Evolutionary conservation across 2,797 vertebrate genomes (phyloP).

Genomic region (Apodemus agrarius): DNA sequence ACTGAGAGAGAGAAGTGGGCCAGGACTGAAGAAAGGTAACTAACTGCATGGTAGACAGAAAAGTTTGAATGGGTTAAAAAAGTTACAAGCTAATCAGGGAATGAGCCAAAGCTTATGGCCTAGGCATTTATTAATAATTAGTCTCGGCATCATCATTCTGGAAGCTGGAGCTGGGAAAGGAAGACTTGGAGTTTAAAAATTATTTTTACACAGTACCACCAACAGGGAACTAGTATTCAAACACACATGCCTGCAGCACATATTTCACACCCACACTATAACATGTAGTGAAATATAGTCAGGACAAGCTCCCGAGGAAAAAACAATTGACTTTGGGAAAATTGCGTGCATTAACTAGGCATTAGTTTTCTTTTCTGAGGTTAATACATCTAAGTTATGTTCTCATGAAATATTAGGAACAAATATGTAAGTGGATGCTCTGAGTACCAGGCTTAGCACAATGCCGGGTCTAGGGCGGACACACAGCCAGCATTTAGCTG

Average conservation of each 20-base stretch:
- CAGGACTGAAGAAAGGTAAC: not conserved
- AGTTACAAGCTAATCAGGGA: not conserved
- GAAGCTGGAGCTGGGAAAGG: not conserved
- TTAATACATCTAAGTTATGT: not conserved
- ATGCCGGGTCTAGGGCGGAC: not conserved
- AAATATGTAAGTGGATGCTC: not conserved
- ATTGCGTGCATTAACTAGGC: not conserved
- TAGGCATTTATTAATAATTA: not conserved
- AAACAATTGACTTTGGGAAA: not conserved
- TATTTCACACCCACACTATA: not conserved
- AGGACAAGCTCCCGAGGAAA: not conserved
- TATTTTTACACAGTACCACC: not conserved
- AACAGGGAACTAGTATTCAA: not conserved
- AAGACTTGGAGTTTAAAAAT: not conserved
- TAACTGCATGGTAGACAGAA: not conserved
- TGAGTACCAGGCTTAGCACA: not conserved
- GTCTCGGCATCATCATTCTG: not conserved
- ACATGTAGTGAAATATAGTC: not conserved
- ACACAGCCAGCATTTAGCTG: conserved; percentile 20
- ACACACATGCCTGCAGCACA: not conserved
- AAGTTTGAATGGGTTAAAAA: not conserved
- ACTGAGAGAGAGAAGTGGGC: not conserved
- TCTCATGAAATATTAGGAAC: not conserved
- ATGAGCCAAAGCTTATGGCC: not conserved
- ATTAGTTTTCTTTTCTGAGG: not conserved